Evolutionary conservation across 2,888 invertebrate species (phyloP).

Genomic region (Cephus pygmeus): DNA sequence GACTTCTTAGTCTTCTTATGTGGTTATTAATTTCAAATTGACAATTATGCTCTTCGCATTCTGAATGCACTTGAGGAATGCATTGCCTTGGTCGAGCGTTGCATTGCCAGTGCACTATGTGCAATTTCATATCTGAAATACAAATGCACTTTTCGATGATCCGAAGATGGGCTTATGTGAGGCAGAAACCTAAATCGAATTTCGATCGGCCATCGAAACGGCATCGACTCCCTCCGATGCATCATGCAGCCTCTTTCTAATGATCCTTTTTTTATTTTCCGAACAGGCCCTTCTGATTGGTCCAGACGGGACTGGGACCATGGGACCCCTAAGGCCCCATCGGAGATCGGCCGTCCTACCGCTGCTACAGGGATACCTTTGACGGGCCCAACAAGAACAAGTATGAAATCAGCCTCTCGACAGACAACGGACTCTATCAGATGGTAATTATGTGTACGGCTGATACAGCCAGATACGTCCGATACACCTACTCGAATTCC

Average conservation of each 20-base stretch:
- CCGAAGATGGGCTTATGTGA: not conserved
- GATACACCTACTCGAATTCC: constrained; percentile 59
- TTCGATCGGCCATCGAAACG: constrained; percentile 59
- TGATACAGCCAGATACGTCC: constrained; percentile 55
- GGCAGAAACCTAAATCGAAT: constrained; percentile 31
- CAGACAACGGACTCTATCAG: constrained; percentile 66
- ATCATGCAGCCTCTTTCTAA: constrained; percentile 27
- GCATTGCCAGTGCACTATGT: not conserved
- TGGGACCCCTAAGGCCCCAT: constrained; percentile 59
- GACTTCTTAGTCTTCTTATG: not conserved
- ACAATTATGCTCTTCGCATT: not conserved
- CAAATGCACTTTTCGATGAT: not conserved
- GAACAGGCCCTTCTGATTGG: constrained; percentile 61
- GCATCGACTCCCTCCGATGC: constrained; percentile 31
- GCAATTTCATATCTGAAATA: not conserved
- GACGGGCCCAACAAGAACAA: constrained; percentile 63
- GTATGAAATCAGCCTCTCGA: constrained; percentile 63
- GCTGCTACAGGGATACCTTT: constrained; percentile 60
- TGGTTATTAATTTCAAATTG: not conserved
- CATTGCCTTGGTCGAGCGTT: not conserved
- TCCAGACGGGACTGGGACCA: constrained; percentile 52
- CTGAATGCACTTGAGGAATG: not conserved
- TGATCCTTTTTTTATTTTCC: constrained; percentile 39
- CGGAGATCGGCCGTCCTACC: constrained; percentile 61
- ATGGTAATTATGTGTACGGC: constrained; percentile 65